Percentiles rank a stretch among this genome's conserved stretches.
These are phyloP conservation scores for Drosophila nr. perissopoda DNA, from an alignment of 2,888 invertebrate species.

Conservation along the genomic window DNA sequence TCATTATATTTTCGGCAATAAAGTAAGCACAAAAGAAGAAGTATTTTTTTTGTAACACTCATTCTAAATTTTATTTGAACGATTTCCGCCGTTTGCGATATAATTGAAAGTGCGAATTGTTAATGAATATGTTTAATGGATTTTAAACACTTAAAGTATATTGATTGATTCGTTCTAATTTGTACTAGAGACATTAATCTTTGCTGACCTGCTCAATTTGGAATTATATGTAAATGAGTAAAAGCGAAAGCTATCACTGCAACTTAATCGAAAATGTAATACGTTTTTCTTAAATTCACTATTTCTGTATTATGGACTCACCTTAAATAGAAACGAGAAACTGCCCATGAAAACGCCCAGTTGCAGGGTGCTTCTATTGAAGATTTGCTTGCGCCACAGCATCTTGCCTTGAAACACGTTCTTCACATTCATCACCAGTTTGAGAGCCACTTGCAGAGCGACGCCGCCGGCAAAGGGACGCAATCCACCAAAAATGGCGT, in stretches of 20 bases:
- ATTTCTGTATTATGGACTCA: conserved; percentile 66
- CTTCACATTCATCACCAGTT: conserved; percentile 87
- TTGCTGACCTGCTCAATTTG: background rate
- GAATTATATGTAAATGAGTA: background rate
- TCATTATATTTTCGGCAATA: background rate
- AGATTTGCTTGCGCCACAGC: conserved; percentile 86
- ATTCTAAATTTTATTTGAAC: background rate
- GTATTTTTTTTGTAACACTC: too few species aligned
- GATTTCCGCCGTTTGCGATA: background rate
- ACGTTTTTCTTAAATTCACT: background rate
- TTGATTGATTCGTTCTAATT: background rate
- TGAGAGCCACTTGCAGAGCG: conserved; percentile 87
- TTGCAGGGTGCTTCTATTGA: conserved; percentile 87
- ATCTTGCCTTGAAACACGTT: conserved; percentile 86
- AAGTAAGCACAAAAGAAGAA: background rate
- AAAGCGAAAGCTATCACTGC: background rate
- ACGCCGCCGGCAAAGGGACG: conserved; percentile 88
- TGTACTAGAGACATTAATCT: background rate
- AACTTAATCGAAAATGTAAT: background rate
- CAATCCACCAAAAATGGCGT: conserved; percentile 86
- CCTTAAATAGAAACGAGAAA: conserved; percentile 89
- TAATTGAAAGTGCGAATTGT: background rate
- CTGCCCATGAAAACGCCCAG: conserved; percentile 90
- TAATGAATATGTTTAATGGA: background rate
- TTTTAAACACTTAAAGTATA: background rate